Evolutionary conservation across 2,797 vertebrate genomes (phyloP).

Genomic region (Pterois miles): DNA sequence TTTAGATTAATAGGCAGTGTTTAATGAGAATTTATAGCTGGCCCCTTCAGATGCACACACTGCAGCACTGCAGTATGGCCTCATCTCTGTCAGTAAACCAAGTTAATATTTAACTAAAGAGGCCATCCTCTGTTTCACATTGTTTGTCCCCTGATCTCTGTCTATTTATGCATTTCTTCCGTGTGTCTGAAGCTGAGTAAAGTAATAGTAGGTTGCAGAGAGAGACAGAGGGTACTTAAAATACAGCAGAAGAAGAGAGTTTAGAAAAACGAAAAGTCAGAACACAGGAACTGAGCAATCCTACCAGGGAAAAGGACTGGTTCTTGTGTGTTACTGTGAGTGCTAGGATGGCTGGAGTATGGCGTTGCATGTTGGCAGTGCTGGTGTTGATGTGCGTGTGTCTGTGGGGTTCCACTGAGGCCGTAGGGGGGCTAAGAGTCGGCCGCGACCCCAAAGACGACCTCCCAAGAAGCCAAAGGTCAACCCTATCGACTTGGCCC

Average conservation of each 20-base stretch:
- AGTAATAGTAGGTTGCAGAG: conserved; percentile 10
- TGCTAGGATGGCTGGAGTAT: conserved; percentile 53
- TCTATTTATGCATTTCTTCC: conserved; percentile 2
- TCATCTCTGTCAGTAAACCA: conserved; percentile 29
- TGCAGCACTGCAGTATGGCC: conserved; percentile 8
- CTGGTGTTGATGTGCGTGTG: conserved; percentile 50
- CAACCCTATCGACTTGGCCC: conserved; percentile 38
- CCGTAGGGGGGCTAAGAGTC: conserved; percentile 67
- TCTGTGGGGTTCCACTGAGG: conserved; percentile 61
- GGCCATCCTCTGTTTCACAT: conserved; percentile 40
- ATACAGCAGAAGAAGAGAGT: neutral
- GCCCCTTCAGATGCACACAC: conserved; percentile 7
- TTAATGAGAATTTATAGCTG: neutral
- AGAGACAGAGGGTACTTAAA: neutral
- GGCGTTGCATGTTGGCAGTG: conserved; percentile 27
- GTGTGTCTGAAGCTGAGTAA: conserved; percentile 15
- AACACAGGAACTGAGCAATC: neutral
- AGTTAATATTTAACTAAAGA: conserved; percentile 64
- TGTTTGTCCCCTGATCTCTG: conserved; percentile 24
- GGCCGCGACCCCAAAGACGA: conserved; percentile 60
- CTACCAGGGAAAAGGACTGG: neutral
- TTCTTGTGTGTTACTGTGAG: neutral
- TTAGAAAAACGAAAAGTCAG: neutral
- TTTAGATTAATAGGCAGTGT: neutral
- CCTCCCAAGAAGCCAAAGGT: conserved; percentile 59